phyloP scores from a whole-genome alignment of 2,888 invertebrate species.

The Pachydiplax longipennis region DNA sequence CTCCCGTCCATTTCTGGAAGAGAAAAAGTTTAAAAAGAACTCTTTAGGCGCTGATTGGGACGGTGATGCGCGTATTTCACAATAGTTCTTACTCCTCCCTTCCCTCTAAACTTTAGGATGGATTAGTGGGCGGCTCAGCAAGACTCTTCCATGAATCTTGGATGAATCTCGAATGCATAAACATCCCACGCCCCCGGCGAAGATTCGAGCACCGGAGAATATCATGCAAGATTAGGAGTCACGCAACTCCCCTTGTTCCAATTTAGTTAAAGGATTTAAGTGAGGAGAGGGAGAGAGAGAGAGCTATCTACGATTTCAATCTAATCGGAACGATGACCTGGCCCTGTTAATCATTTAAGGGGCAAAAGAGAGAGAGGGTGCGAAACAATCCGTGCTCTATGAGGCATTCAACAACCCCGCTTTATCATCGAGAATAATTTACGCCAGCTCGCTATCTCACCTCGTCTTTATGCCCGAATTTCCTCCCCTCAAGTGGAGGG shows the following conservation, averaged over 20 bases:
- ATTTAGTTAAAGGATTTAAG: conserved; percentile 29
- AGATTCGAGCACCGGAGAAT: background rate
- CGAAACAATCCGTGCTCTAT: conserved; percentile 11
- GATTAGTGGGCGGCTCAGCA: background rate
- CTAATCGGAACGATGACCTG: conserved; percentile 26
- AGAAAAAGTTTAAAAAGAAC: too few relatives aligned
- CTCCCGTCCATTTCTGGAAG: too few relatives aligned
- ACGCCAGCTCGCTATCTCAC: background rate
- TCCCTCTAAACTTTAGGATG: background rate
- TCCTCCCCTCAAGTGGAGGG: background rate
- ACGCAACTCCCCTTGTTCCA: conserved; percentile 5
- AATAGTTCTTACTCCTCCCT: background rate
- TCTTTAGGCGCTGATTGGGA: too few relatives aligned
- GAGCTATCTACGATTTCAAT: background rate
- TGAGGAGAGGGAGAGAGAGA: background rate
- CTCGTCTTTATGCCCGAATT: background rate
- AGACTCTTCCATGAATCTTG: background rate
- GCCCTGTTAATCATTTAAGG: conserved; percentile 23
- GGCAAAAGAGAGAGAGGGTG: background rate
- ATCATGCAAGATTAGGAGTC: conserved; percentile 10
- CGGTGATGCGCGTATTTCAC: background rate
- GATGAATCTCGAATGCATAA: background rate
- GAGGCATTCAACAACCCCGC: background rate
- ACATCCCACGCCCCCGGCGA: background rate
- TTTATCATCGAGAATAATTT: background rate